Evolutionary conservation across 2,113 vertebrate genomes (phyloP).

Genomic region (Arenaria interpres): DNA sequence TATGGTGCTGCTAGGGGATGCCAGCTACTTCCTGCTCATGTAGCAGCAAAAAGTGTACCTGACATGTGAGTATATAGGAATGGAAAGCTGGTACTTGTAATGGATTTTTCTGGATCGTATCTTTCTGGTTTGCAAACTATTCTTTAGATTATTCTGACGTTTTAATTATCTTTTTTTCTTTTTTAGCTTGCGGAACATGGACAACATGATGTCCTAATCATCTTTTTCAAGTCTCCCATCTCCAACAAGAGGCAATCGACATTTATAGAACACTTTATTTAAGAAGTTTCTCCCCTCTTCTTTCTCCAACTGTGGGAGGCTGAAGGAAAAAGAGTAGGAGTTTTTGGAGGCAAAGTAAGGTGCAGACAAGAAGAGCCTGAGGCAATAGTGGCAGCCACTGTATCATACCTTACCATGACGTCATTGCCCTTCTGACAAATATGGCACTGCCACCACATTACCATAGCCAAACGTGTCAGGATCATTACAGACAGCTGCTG

Average conservation of each 20-base stretch:
- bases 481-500: neutral
- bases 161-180: neutral
- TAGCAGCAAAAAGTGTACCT: neutral
- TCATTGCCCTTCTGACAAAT: neutral
- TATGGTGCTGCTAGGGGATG: neutral
- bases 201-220: neutral
- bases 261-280: neutral
- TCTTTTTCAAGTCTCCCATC: neutral
- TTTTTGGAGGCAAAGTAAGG: neutral
- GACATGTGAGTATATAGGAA: neutral
- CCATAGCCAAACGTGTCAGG: neutral
- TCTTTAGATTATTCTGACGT: neutral
- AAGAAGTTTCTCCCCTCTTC: neutral
- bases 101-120: neutral
- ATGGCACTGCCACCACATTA: neutral
- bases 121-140: neutral
- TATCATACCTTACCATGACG: neutral
- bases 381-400: neutral
- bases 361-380: neutral
- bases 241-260: neutral
- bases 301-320: neutral
- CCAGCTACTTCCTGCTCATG: neutral
- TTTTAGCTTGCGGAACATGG: neutral
- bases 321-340: neutral
- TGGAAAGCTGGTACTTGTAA: neutral